These are phyloP conservation scores for Myzus persicae DNA, from an alignment of 1,140 invertebrate species.

Conservation along the genomic window DNA sequence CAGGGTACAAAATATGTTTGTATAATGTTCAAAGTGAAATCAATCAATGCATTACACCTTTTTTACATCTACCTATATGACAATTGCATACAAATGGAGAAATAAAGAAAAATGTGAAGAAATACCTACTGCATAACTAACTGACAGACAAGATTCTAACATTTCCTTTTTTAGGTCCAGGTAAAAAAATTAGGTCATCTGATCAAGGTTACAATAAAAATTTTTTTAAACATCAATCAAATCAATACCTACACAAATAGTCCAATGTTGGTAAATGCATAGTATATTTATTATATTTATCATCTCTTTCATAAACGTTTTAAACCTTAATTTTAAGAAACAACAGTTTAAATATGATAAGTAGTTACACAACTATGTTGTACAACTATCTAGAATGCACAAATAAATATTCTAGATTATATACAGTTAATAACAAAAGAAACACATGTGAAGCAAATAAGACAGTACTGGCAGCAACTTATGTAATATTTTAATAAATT, in stretches of 20 bases:
- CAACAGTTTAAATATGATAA: not conserved
- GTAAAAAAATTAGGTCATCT: slow-evolving; percentile 47
- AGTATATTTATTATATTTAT: not conserved
- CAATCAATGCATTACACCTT: not conserved
- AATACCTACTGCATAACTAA: not conserved
- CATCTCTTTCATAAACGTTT: not conserved
- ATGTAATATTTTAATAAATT: not conserved
- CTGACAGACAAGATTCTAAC: slow-evolving; percentile 46
- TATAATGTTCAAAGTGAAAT: not conserved
- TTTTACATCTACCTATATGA: not conserved
- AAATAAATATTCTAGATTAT: not conserved
- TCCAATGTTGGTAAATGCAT: slow-evolving; percentile 3
- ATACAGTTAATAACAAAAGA: not conserved
- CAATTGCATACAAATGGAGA: slow-evolving; percentile 26
- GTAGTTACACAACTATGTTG: not conserved
- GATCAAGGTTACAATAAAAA: slow-evolving; percentile 58
- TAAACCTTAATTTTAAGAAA: slow-evolving; percentile 14
- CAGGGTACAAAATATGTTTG: not conserved
- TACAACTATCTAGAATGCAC: not conserved
- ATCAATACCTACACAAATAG: slow-evolving; percentile 7
- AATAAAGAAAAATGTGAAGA: slow-evolving; percentile 33
- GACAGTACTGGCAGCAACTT: not conserved
- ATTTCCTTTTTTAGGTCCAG: slow-evolving; percentile 40
- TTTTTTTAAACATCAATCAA: slow-evolving; percentile 6
- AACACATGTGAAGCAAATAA: not conserved